Percentiles rank a stretch among this genome's conserved stretches.
Evolutionary conservation across 2,797 vertebrate species (phyloP).

Genomic region (Macropodus opercularis): DNA sequence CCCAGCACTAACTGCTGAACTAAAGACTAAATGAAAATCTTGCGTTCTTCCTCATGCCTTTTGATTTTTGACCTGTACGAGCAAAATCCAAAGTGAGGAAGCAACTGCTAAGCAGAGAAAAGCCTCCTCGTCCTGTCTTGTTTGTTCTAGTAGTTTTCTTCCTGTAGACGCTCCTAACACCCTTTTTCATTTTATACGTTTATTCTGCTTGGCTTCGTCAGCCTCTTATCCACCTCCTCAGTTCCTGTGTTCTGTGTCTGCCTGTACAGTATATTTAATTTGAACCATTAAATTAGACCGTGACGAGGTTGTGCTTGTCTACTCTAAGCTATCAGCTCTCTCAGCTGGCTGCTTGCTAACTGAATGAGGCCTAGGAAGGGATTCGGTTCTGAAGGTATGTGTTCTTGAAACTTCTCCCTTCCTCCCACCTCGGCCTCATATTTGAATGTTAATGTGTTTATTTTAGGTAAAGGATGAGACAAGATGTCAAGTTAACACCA

Average conservation of each 20-base stretch:
- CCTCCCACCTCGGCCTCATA: not conserved
- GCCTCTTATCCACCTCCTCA: slow-evolving; percentile 6
- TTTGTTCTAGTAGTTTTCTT: not conserved
- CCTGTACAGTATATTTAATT: slow-evolving; percentile 3
- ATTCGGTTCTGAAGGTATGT: not conserved
- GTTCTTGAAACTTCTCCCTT: no score
- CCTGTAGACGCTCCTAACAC: not conserved
- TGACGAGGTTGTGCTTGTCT: not conserved
- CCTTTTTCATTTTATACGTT: not conserved
- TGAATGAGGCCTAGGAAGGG: not conserved
- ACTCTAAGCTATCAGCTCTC: not conserved
- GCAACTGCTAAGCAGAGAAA: not conserved
- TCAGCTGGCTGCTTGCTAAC: not conserved
- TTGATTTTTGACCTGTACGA: no score
- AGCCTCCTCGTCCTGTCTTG: no score
- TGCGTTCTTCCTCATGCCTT: no score
- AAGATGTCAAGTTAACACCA: not conserved
- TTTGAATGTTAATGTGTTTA: not conserved
- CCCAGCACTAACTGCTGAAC: no score
- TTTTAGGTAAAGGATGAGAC: not conserved
- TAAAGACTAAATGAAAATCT: no score
- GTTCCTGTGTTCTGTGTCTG: not conserved
- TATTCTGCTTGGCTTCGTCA: not conserved
- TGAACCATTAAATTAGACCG: not conserved
- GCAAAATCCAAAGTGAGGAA: not conserved